A percentile compares a stretch with the other conserved stretches of the same genome.
phyloP scores from a whole-genome alignment of 2,113 vertebrate genomes.

The Phylloscopus trochilus region DNA sequence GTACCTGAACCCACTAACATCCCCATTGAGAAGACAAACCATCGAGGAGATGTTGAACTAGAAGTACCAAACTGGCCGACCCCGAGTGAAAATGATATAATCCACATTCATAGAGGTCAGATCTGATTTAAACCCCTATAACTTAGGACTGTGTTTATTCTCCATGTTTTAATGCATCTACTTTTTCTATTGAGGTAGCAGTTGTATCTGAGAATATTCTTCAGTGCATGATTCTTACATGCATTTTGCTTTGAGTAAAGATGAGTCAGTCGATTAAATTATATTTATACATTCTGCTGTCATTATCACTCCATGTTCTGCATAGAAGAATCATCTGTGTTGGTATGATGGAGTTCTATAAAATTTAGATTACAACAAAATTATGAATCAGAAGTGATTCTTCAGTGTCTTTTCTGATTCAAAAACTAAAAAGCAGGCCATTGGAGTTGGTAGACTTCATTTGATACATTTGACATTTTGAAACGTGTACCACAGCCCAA shows the following conservation, averaged over 20 bases:
- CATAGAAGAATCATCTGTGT: not conserved
- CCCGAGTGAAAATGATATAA: slow-evolving; percentile 82
- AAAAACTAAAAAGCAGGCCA: not conserved
- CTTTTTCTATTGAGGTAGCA: not conserved
- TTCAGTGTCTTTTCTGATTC: not conserved
- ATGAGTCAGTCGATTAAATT: not conserved
- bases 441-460: not conserved
- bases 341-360: not conserved
- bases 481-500: not conserved
- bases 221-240: not conserved
- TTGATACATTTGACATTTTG: not conserved
- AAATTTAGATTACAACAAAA: not conserved
- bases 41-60: slow-evolving; percentile 69
- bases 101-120: slow-evolving; percentile 83
- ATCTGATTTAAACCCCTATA: not conserved
- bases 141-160: not conserved
- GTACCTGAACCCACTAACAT: slow-evolving; percentile 86
- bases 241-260: not conserved
- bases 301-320: not conserved
- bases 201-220: not conserved
- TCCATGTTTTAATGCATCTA: not conserved
- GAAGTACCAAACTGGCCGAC: slow-evolving; percentile 81
- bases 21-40: slow-evolving; percentile 89
- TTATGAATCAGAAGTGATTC: not conserved
- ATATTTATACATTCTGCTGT: not conserved